These are phyloP conservation scores for Actias luna DNA, from an alignment of 2,888 invertebrate species.

Conservation along the genomic window DNA sequence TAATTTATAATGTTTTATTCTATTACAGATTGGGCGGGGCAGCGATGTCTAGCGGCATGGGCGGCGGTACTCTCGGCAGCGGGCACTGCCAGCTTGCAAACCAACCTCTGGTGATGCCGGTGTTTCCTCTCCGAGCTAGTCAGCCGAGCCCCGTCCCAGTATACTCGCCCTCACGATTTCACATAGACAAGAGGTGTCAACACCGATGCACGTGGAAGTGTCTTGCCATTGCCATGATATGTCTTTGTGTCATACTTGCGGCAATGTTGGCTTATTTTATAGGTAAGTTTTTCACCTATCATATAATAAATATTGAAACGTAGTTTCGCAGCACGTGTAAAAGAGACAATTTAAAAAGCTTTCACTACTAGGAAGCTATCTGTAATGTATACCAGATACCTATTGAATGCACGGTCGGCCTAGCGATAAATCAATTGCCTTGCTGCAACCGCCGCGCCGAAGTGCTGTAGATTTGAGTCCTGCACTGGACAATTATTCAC, in stretches of 20 bases:
- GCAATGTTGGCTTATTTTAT: slow-evolving; percentile 98
- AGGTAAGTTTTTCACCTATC: slow-evolving; percentile 85
- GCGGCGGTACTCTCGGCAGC: slow-evolving; percentile 83
- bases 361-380: no score
- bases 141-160: slow-evolving; percentile 89
- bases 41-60: slow-evolving; percentile 81
- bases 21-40: slow-evolving; percentile 77
- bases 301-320: no score
- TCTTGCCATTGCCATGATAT: slow-evolving; percentile 95
- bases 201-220: slow-evolving; percentile 98
- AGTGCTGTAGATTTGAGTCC: no score
- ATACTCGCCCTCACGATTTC: slow-evolving; percentile 95
- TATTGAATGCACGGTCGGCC: no score
- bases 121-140: slow-evolving; percentile 91
- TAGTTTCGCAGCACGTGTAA: no score
- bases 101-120: slow-evolving; percentile 92
- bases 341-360: no score
- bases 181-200: slow-evolving; percentile 96
- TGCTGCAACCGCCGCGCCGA: no score
- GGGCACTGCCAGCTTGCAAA: slow-evolving; percentile 87
- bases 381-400: no score
- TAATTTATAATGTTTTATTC: slow-evolving; percentile 29
- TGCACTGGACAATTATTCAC: no score
- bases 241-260: slow-evolving; percentile 93
- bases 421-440: no score